These are phyloP conservation scores for Notechis scutatus DNA, from an alignment of 2,113 vertebrate genomes.

Conservation along the genomic window DNA sequence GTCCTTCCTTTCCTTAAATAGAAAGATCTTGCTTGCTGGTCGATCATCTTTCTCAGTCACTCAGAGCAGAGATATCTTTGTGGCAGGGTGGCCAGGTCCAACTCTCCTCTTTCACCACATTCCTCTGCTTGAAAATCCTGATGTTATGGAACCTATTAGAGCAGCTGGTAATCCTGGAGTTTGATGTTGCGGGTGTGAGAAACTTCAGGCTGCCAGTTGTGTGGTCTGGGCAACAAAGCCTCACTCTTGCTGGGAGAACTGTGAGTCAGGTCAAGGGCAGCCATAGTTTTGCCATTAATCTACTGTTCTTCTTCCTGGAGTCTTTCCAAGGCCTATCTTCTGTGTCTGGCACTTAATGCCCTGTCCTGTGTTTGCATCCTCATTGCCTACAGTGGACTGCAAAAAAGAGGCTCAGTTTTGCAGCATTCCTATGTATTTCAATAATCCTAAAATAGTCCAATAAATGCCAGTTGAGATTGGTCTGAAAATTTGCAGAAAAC, in stretches of 20 bases:
- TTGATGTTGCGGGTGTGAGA: background rate
- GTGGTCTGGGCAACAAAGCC: background rate
- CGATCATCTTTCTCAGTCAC: background rate
- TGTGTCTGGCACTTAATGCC: background rate
- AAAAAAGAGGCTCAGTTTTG: background rate
- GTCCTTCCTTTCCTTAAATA: background rate
- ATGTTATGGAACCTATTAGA: background rate
- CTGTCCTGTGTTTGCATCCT: background rate
- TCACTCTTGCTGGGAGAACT: background rate
- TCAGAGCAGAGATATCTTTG: background rate
- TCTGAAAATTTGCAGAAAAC: background rate
- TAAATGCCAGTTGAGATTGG: background rate
- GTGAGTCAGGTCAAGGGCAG: background rate
- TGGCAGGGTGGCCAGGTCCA: background rate
- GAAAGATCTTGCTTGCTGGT: background rate
- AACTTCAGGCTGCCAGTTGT: background rate
- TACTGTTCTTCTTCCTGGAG: background rate
- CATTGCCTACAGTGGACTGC: no score
- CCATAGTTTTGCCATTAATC: background rate
- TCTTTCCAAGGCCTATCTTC: background rate
- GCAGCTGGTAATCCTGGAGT: background rate
- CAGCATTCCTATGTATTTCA: background rate
- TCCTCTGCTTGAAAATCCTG: background rate
- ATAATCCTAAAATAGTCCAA: background rate
- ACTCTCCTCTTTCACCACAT: background rate